phyloP scores from a whole-genome alignment of 2,888 invertebrate genomes.

The Aspidiotus destructor region DNA sequence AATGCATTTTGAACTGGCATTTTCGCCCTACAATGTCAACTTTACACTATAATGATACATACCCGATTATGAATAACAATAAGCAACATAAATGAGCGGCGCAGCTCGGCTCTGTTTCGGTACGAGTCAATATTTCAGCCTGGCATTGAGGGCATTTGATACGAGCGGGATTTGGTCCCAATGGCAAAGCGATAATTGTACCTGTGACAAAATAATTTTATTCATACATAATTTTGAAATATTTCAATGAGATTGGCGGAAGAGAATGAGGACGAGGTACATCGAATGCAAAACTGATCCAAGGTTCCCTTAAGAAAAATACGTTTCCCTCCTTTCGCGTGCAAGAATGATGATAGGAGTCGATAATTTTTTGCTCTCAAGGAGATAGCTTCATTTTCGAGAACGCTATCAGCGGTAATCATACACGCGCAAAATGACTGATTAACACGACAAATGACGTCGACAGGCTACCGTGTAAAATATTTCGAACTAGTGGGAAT shows the following conservation, averaged over 20 bases:
- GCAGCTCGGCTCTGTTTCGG: slow-evolving; percentile 28
- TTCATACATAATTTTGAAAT: background rate
- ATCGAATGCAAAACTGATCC: background rate
- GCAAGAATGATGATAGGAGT: too few species aligned
- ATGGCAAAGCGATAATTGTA: slow-evolving; percentile 19
- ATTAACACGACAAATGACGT: too few species aligned
- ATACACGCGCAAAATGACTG: too few species aligned
- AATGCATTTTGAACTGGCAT: too few species aligned
- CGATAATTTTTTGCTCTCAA: too few species aligned
- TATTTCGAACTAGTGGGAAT: too few species aligned
- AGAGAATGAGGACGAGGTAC: background rate
- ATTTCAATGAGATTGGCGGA: background rate
- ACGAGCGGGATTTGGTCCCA: slow-evolving; percentile 30
- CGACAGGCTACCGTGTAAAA: too few species aligned
- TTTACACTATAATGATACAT: background rate
- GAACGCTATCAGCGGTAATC: too few species aligned
- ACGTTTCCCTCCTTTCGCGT: too few species aligned
- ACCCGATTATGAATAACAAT: slow-evolving; percentile 28
- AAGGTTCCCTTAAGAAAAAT: too few species aligned
- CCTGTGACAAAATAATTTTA: slow-evolving; percentile 9
- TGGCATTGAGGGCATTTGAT: slow-evolving; percentile 29
- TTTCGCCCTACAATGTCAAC: too few species aligned
- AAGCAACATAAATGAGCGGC: slow-evolving; percentile 32
- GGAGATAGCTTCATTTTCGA: too few species aligned
- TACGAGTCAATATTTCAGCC: slow-evolving; percentile 27